These are phyloP conservation scores for Phthorimaea operculella DNA, from an alignment of 1,140 invertebrate species.

Conservation along the genomic window DNA sequence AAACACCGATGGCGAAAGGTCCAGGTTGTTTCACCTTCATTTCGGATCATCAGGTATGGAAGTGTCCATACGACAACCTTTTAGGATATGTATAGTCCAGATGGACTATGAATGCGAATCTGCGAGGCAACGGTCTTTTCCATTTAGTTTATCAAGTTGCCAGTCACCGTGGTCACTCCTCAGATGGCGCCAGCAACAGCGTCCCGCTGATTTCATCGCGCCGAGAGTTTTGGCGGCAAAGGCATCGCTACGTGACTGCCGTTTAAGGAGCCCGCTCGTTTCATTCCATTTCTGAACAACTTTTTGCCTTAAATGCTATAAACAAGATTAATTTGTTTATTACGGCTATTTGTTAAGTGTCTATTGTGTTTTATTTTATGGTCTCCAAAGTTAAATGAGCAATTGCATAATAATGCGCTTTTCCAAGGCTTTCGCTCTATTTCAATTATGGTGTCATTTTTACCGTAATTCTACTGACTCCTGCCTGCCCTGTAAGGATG, in stretches of 20 bases:
- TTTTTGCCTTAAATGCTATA: constrained; percentile 43
- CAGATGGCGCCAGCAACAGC: constrained; percentile 23
- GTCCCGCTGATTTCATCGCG: constrained; percentile 39
- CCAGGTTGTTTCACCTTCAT: no score
- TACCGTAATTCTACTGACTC: no score
- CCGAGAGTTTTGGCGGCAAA: constrained; percentile 21
- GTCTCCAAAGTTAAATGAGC: neutral
- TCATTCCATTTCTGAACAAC: constrained; percentile 30
- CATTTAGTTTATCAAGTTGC: constrained; percentile 7
- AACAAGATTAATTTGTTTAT: constrained; percentile 21
- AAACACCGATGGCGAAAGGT: no score
- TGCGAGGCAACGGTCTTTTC: neutral
- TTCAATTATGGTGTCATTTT: no score
- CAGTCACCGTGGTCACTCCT: constrained; percentile 1
- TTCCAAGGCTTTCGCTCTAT: no score
- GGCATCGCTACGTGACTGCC: constrained; percentile 46
- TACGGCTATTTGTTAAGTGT: constrained; percentile 12
- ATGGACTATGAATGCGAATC: neutral
- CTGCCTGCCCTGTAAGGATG: no score
- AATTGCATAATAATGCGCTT: neutral
- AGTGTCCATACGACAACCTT: no score
- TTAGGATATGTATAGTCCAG: no score
- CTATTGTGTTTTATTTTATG: neutral
- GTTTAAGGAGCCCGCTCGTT: constrained; percentile 25
- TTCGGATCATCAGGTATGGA: no score